Evolutionary conservation across 2,888 invertebrate genomes (phyloP).

Genomic region (Barypeithes pellucidus): DNA sequence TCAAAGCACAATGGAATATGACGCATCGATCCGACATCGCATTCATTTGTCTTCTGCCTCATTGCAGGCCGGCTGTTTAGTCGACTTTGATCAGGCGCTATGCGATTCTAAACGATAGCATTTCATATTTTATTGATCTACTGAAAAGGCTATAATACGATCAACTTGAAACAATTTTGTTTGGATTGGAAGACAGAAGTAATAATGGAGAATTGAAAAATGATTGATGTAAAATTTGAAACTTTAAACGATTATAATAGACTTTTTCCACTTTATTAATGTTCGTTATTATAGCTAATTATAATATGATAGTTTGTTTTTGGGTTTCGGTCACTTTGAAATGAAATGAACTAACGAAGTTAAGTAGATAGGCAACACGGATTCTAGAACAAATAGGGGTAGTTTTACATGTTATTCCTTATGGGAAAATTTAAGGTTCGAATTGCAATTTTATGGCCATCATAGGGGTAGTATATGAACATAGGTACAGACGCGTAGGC

Average conservation of each 20-base stretch:
- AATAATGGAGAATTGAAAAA: background rate
- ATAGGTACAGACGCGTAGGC: too few species aligned
- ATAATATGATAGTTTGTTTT: too few species aligned
- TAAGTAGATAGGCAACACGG: too few species aligned
- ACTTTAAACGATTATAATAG: background rate
- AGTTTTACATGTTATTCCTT: too few species aligned
- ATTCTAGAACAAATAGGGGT: too few species aligned
- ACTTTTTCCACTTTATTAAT: background rate
- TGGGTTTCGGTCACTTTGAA: too few species aligned
- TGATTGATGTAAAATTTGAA: background rate
- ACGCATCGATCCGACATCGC: constrained; percentile 67
- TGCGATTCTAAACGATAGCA: constrained; percentile 46
- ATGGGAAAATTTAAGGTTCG: too few species aligned
- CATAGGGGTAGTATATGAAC: too few species aligned
- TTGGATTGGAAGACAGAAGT: background rate
- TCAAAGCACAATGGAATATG: constrained; percentile 57
- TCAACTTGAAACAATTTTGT: constrained; percentile 19
- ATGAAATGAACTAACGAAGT: too few species aligned
- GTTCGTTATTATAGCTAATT: background rate
- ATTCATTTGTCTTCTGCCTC: constrained; percentile 68
- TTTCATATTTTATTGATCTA: constrained; percentile 49
- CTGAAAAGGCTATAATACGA: constrained; percentile 33
- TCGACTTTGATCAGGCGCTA: constrained; percentile 34
- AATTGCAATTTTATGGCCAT: too few species aligned
- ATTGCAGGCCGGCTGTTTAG: constrained; percentile 54